These are phyloP conservation scores for Nebria ingens DNA, from an alignment of 1,140 invertebrate genomes.

Conservation along the genomic window DNA sequence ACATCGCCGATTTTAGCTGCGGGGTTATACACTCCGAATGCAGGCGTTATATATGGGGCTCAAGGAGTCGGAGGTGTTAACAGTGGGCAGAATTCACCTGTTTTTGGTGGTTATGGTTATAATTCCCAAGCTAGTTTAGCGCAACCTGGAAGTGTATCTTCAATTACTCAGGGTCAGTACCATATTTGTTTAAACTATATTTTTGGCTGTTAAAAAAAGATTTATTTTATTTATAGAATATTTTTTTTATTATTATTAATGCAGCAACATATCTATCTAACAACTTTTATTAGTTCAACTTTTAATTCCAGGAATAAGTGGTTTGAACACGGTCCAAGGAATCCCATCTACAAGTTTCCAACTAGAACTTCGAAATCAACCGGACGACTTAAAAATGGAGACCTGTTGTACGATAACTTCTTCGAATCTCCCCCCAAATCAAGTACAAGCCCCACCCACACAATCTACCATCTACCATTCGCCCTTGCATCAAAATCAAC, in stretches of 20 bases:
- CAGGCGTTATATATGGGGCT: neutral
- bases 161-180: conserved; percentile 33
- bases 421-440: conserved; percentile 7
- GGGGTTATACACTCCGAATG: conserved; percentile 5
- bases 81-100: conserved; percentile 20
- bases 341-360: conserved; percentile 43
- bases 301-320: conserved; percentile 40
- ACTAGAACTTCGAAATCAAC: conserved; percentile 37
- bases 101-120: conserved; percentile 29
- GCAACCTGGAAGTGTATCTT: conserved; percentile 26
- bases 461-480: too few relatives aligned
- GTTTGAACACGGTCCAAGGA: conserved; percentile 51
- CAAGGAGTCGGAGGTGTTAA: too few relatives aligned
- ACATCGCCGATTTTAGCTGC: conserved; percentile 24
- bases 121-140: conserved; percentile 14
- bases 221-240: too few relatives aligned
- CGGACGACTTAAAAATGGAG: conserved; percentile 26
- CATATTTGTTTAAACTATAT: too few relatives aligned
- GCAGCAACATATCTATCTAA: too few relatives aligned
- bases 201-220: too few relatives aligned
- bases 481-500: conserved; percentile 20
- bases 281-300: too few relatives aligned
- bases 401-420: conserved; percentile 19
- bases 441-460: conserved; percentile 13
- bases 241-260: too few relatives aligned